These are phyloP conservation scores for Melolontha melolontha DNA, from an alignment of 2,888 invertebrate species.

Conservation along the genomic window DNA sequence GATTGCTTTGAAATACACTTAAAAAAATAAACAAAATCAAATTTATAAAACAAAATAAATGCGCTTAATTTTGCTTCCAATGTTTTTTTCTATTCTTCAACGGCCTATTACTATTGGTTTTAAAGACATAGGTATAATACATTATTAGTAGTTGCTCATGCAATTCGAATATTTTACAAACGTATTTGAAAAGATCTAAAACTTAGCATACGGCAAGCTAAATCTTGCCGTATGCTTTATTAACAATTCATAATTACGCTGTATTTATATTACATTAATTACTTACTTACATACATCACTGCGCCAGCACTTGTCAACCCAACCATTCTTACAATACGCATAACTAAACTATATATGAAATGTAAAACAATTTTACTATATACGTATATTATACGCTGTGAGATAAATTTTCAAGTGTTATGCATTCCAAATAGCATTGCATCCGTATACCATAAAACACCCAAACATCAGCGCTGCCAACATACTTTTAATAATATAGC, in stretches of 20 bases:
- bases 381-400: background rate
- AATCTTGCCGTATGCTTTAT: background rate
- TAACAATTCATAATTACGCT: background rate
- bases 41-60: no score
- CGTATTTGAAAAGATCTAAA: background rate
- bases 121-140: no score
- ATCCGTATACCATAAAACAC: conserved; percentile 18
- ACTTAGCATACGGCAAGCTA: no score
- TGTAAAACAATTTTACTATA: background rate
- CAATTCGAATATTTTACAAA: background rate
- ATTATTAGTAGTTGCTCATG: no score
- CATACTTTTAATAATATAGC: conserved; percentile 27
- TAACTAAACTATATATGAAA: background rate
- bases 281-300: no score
- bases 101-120: no score
- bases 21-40: no score
- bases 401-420: conserved; percentile 2
- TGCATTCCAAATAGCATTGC: background rate
- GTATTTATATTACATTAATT: background rate
- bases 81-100: no score
- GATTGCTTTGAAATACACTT: no score
- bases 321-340: no score
- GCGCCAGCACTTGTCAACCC: no score
- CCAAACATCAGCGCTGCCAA: conserved; percentile 18
- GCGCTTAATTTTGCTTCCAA: no score